Conservation (phyloP, 2,888 invertebrate genomes). For the Rhingia campestris region DNA sequence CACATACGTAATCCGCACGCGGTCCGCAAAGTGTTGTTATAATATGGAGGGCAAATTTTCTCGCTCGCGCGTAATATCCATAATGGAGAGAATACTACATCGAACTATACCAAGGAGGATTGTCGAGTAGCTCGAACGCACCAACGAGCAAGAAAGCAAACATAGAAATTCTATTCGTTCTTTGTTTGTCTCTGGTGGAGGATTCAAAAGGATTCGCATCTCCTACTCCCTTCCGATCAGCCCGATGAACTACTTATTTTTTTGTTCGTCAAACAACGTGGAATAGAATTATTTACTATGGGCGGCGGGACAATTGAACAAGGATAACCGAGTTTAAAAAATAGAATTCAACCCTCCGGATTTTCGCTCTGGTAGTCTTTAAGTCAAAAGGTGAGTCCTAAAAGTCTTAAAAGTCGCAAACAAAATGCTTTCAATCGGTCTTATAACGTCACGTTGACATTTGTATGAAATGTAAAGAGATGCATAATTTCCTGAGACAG, state of each 20-base stretch:
- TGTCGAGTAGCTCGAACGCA: constrained; percentile 15
- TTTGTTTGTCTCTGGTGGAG: constrained; percentile 31
- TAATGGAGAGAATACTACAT: constrained; percentile 14
- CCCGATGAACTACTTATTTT: constrained; percentile 13
- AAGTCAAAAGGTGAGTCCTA: constrained; percentile 30
- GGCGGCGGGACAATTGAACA: constrained; percentile 58
- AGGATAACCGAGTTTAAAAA: constrained; percentile 52
- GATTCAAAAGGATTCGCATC: constrained; percentile 9
- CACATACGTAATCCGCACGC: neutral
- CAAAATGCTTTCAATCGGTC: neutral
- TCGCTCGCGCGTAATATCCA: constrained; percentile 16
- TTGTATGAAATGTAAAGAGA: constrained; percentile 56
- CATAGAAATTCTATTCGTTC: constrained; percentile 6
- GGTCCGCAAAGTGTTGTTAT: constrained; percentile 22
- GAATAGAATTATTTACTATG: constrained; percentile 19
- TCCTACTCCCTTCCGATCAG: neutral
- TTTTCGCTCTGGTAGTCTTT: neutral
- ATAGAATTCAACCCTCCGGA: constrained; percentile 29
- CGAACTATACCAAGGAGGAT: constrained; percentile 26
- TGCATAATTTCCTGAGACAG: constrained; percentile 58
- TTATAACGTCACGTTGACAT: constrained; percentile 36
- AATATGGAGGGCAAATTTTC: constrained; percentile 31
- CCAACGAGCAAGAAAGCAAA: constrained; percentile 25
- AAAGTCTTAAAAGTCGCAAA: constrained; percentile 5
- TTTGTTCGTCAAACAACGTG: constrained; percentile 21